Conservation (phyloP, 2,888 invertebrate genomes). For the Himalopsyche kuldschensis region DNA sequence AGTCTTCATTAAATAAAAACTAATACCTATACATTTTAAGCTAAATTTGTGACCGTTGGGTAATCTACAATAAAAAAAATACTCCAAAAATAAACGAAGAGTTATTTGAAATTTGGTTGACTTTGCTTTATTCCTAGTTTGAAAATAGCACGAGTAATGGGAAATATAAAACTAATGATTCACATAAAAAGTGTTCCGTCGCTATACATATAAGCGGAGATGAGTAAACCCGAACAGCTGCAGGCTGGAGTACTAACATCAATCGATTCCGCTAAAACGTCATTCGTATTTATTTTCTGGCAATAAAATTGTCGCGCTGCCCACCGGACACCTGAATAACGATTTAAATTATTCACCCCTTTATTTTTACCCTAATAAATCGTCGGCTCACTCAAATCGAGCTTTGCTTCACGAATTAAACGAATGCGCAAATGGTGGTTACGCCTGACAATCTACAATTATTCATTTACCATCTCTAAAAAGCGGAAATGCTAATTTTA, state of each 20-base stretch:
- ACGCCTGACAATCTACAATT: background rate
- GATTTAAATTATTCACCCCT: conserved; percentile 39
- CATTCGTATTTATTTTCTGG: conserved; percentile 23
- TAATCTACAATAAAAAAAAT: too few species aligned
- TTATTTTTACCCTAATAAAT: conserved; percentile 38
- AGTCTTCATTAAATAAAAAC: too few species aligned
- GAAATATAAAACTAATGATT: background rate
- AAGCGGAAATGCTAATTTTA: background rate
- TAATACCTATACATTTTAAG: too few species aligned
- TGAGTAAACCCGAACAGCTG: background rate
- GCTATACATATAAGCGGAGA: background rate
- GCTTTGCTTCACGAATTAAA: conserved; percentile 35
- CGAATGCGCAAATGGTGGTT: conserved; percentile 10
- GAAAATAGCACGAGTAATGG: too few species aligned
- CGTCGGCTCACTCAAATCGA: conserved; percentile 22
- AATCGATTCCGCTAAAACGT: conserved; percentile 5
- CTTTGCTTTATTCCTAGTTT: too few species aligned
- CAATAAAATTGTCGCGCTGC: conserved; percentile 31
- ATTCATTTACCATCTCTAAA: background rate
- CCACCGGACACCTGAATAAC: conserved; percentile 13
- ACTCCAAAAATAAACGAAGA: too few species aligned
- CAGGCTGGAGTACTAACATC: background rate
- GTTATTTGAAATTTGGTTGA: too few species aligned
- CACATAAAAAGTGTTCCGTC: background rate
- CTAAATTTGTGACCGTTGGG: too few species aligned